phyloP scores from a whole-genome alignment of 2,113 vertebrate genomes.

The Cryptotis parvus region DNA sequence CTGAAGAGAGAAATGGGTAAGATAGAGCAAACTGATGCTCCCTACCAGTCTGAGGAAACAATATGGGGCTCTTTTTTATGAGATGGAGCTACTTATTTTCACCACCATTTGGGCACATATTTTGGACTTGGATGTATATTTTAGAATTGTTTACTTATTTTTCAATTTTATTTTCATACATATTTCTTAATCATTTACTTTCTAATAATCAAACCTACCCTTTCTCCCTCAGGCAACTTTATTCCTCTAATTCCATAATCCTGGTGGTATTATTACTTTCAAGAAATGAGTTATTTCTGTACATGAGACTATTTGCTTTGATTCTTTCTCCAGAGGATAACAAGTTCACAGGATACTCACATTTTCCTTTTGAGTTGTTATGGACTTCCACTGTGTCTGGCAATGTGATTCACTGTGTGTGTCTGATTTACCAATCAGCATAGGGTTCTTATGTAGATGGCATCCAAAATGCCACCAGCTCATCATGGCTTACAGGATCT shows the following conservation, averaged over 20 bases:
- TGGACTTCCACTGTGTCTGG: neutral
- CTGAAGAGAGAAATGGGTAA: neutral
- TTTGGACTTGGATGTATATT: neutral
- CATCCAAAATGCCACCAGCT: constrained; percentile 35
- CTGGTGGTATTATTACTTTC: constrained; percentile 16
- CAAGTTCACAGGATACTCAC: neutral
- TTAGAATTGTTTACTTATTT: constrained; percentile 29
- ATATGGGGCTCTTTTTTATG: too few relatives aligned
- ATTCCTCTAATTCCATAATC: neutral
- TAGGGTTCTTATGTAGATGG: neutral
- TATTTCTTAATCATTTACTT: constrained; percentile 51
- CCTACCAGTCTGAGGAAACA: neutral
- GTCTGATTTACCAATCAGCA: neutral
- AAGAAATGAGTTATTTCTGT: constrained; percentile 6
- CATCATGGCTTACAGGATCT: constrained; percentile 9
- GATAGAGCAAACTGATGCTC: neutral
- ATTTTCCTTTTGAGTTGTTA: neutral
- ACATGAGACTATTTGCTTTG: constrained; percentile 25
- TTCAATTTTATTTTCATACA: constrained; percentile 3
- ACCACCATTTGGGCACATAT: neutral
- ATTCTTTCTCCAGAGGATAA: constrained; percentile 5
- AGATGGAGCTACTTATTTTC: neutral
- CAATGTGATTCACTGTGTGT: neutral
- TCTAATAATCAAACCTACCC: constrained; percentile 23
- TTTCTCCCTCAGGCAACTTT: constrained; percentile 1